Evolutionary conservation across 64 coral and sea anemone genomes (phyloP).

Genomic region (Catalaphyllia jardinei): DNA sequence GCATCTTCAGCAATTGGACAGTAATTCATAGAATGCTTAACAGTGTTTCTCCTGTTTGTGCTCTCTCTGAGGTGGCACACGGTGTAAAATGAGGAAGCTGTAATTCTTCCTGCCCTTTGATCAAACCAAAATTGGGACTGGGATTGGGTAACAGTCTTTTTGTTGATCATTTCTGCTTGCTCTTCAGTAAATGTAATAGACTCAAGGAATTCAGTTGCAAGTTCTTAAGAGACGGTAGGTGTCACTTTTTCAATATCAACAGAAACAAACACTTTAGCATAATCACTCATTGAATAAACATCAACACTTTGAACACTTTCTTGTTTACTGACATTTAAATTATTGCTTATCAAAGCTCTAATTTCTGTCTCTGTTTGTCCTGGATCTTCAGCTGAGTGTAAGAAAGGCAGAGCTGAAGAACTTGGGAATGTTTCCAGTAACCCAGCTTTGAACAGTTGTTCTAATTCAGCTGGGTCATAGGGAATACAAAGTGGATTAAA

Average conservation of each 20-base stretch:
- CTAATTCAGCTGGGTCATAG: background rate
- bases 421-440: slow-evolving; percentile 2
- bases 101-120: slow-evolving; percentile 35
- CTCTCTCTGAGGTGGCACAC: slow-evolving; percentile 17
- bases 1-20: slow-evolving; percentile 33
- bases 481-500: slow-evolving; percentile 18
- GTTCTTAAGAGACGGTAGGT: background rate
- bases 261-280: slow-evolving; percentile 3
- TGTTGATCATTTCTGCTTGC: slow-evolving; percentile 7
- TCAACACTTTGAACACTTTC: slow-evolving; percentile 28
- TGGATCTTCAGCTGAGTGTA: background rate
- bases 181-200: background rate
- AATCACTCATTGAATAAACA: slow-evolving; percentile 39
- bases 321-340: slow-evolving; percentile 26
- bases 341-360: background rate
- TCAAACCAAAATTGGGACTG: slow-evolving; percentile 12
- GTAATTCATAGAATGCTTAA: slow-evolving; percentile 19
- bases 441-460: background rate
- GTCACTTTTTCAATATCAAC: background rate
- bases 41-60: slow-evolving; percentile 25
- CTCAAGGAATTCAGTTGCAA: background rate
- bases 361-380: slow-evolving; percentile 2
- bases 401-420: slow-evolving; percentile 4
- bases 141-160: background rate
- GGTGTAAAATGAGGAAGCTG: slow-evolving; percentile 21